Conservation (phyloP, 2,113 vertebrate genomes). For the Glaucidium brasilianum region DNA sequence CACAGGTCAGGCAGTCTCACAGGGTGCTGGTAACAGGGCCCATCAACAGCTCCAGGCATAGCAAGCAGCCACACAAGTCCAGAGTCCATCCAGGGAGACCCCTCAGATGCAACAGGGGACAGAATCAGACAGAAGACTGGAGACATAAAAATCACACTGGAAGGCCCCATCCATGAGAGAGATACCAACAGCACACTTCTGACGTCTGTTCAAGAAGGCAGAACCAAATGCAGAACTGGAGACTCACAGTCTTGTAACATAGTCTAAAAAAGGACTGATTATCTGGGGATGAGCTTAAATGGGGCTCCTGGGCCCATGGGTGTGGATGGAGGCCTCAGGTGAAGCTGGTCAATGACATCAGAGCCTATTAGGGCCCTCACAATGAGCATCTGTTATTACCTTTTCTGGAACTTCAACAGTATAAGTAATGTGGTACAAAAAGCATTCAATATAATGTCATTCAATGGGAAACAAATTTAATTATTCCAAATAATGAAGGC, state of each 20-base stretch:
- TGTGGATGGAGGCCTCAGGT: background rate
- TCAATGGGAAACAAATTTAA: background rate
- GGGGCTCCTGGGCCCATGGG: background rate
- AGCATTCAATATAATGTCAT: background rate
- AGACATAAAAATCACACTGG: rapidly evolving
- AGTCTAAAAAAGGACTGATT: rapidly evolving
- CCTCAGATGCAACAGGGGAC: background rate
- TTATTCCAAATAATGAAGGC: background rate
- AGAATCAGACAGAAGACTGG: too few species aligned
- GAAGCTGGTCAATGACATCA: background rate
- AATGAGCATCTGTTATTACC: rapidly evolving
- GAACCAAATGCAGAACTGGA: rapidly evolving
- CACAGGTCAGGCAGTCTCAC: rapidly evolving
- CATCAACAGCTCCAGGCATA: background rate
- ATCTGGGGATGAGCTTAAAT: background rate
- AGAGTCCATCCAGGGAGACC: background rate
- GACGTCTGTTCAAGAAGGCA: rapidly evolving
- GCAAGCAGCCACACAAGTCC: background rate
- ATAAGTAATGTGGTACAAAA: background rate
- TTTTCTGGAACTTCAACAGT: background rate
- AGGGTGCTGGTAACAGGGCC: too few species aligned
- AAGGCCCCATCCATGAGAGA: rapidly evolving
- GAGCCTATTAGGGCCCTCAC: background rate
- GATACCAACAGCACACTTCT: background rate
- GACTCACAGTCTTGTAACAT: rapidly evolving